Conservation (phyloP, 1,140 invertebrate species). For the Eumaeus atala region DNA sequence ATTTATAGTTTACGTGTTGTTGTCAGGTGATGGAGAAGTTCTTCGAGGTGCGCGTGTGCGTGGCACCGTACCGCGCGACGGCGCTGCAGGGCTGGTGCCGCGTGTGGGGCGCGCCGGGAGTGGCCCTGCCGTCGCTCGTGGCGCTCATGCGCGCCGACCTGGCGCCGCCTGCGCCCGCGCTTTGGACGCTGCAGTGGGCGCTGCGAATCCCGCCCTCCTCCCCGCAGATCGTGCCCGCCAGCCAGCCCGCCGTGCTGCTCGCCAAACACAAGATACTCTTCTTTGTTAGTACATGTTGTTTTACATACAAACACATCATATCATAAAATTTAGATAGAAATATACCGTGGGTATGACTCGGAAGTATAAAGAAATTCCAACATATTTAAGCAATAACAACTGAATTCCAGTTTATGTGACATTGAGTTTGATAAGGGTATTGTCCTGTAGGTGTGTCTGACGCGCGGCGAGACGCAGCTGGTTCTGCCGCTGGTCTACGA, state of each 20-base stretch:
- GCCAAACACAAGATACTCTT: slow-evolving; percentile 91
- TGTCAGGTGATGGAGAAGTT: slow-evolving; percentile 89
- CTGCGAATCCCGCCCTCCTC: slow-evolving; percentile 91
- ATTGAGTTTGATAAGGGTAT: neutral
- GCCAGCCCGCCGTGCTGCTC: slow-evolving; percentile 88
- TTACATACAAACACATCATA: neutral
- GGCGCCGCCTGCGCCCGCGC: slow-evolving; percentile 42
- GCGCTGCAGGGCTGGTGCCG: slow-evolving; percentile 88
- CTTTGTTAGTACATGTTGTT: slow-evolving; percentile 78
- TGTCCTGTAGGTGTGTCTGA: slow-evolving; percentile 86
- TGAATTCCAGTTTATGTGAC: no score
- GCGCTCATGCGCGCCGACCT: slow-evolving; percentile 68
- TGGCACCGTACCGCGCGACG: slow-evolving; percentile 92
- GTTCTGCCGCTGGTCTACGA: slow-evolving; percentile 93
- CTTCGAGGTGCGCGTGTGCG: slow-evolving; percentile 91
- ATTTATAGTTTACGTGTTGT: no score
- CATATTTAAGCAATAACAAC: no score
- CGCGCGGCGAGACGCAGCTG: slow-evolving; percentile 86
- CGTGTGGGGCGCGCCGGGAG: slow-evolving; percentile 86
- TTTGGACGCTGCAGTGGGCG: slow-evolving; percentile 93
- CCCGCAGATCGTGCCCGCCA: slow-evolving; percentile 87
- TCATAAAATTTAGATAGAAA: no score
- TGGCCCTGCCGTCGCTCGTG: slow-evolving; percentile 93
- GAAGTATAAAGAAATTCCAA: no score
- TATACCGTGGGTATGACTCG: neutral